Percentiles rank a stretch among this genome's conserved stretches.
Conservation (phyloP, 2,888 invertebrate genomes). For the Drosophila diplacantha region DNA sequence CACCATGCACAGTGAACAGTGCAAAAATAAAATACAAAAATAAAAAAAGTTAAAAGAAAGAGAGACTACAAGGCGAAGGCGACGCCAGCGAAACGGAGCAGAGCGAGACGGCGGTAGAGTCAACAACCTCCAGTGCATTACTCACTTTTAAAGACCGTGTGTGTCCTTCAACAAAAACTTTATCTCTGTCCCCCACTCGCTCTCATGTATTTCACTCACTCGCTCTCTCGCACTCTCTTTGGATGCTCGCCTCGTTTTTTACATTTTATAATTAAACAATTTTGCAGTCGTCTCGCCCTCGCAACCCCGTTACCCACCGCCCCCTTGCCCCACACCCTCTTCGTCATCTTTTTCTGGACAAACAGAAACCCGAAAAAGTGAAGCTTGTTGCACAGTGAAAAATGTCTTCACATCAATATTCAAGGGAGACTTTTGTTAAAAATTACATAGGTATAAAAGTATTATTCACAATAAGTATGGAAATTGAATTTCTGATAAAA, state of each 20-base stretch:
- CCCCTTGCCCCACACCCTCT: constrained; percentile 3
- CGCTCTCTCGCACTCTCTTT: constrained; percentile 24
- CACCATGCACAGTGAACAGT: constrained; percentile 47
- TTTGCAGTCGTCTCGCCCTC: constrained; percentile 43
- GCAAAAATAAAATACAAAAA: constrained; percentile 50
- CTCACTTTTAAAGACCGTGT: constrained; percentile 76
- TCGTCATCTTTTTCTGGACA: constrained; percentile 36
- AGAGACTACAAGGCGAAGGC: constrained; percentile 31
- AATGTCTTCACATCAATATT: constrained; percentile 5
- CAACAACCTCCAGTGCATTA: constrained; percentile 75
- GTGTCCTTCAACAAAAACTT: constrained; percentile 76
- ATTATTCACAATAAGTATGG: too few species aligned
- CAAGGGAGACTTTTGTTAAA: not conserved
- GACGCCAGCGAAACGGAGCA: constrained; percentile 16
- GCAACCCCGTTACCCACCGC: constrained; percentile 11
- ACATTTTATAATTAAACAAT: constrained; percentile 71
- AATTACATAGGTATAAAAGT: too few species aligned
- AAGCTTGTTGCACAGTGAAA: constrained; percentile 23
- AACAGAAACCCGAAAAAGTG: constrained; percentile 36
- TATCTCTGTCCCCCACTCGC: constrained; percentile 62
- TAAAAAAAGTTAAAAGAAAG: constrained; percentile 30
- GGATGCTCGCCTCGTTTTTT: constrained; percentile 53
- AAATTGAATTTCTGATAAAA: not conserved
- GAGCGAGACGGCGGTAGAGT: constrained; percentile 52
- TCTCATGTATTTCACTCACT: constrained; percentile 25